Evolutionary conservation across 2,797 vertebrate genomes (phyloP).

Genomic region (Natrix natrix): DNA sequence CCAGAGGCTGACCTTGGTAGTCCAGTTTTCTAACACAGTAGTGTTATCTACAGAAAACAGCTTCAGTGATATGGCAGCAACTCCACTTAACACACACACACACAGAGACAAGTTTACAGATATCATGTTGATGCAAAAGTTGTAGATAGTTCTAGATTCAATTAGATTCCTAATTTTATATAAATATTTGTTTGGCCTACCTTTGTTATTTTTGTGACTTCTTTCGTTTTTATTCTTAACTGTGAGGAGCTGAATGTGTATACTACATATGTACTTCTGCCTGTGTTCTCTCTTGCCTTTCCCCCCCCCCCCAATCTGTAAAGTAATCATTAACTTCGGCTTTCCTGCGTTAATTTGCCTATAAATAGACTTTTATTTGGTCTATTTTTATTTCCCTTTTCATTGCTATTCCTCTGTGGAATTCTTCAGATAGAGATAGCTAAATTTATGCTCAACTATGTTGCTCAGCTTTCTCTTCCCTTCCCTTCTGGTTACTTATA

Average conservation of each 20-base stretch:
- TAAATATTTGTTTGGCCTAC: neutral
- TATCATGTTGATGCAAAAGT: neutral
- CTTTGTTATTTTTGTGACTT: neutral
- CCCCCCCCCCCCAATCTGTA: neutral
- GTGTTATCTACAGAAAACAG: neutral
- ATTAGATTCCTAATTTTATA: neutral
- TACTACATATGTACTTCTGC: neutral
- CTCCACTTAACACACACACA: neutral
- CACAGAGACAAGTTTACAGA: neutral
- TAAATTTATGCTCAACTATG: conserved; percentile 8
- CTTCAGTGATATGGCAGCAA: neutral
- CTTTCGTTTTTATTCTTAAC: neutral
- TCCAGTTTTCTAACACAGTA: neutral
- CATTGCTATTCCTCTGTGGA: neutral
- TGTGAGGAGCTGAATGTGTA: neutral
- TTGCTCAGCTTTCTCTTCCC: neutral
- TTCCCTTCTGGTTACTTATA: neutral
- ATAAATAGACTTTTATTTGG: conserved; percentile 10
- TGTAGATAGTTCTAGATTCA: neutral
- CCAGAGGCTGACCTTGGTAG: neutral
- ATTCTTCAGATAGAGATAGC: conserved; percentile 6
- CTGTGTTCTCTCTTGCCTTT: neutral
- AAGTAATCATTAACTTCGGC: neutral
- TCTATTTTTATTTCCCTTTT: conserved; percentile 24
- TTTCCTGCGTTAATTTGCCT: conserved; percentile 22